Conservation (phyloP, 2,888 invertebrate genomes). For the Drosophila hamatofila region DNA sequence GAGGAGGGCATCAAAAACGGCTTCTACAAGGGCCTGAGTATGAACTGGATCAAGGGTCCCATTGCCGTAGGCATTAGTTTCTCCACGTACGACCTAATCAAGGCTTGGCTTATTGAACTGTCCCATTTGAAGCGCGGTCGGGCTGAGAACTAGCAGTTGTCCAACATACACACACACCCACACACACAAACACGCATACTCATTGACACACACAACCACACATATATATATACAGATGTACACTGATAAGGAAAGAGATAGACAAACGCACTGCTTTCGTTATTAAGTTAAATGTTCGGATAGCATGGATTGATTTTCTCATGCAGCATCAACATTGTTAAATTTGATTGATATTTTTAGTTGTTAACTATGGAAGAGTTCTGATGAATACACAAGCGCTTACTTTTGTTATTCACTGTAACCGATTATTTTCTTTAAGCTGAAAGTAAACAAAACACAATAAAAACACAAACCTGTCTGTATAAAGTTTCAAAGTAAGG, state of each 20-base stretch:
- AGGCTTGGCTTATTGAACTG: slow-evolving; percentile 87
- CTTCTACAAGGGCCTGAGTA: slow-evolving; percentile 98
- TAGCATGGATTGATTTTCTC: slow-evolving; percentile 27
- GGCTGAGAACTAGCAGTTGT: slow-evolving; percentile 47
- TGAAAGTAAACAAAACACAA: slow-evolving; percentile 52
- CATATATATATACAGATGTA: slow-evolving; percentile 2
- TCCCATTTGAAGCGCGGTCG: slow-evolving; percentile 83
- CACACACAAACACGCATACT: slow-evolving; percentile 31
- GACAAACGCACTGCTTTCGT: slow-evolving; percentile 52
- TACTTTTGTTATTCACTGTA: slow-evolving; percentile 64
- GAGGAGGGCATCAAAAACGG: slow-evolving; percentile 95
- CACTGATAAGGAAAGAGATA: slow-evolving; percentile 24
- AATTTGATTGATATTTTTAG: slow-evolving; percentile 65
- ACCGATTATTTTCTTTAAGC: slow-evolving; percentile 64
- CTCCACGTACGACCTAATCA: slow-evolving; percentile 95
- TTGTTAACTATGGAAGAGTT: slow-evolving; percentile 53
- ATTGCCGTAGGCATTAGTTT: slow-evolving; percentile 98
- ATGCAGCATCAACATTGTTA: slow-evolving; percentile 60
- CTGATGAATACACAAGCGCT: slow-evolving; percentile 38
- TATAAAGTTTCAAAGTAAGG: slow-evolving; percentile 40
- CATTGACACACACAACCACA: slow-evolving; percentile 26
- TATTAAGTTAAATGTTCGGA: slow-evolving; percentile 34
- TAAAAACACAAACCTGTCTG: slow-evolving; percentile 46
- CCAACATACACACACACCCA: slow-evolving; percentile 8
- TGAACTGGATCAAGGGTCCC: slow-evolving; percentile 99